Percentiles rank a stretch among this genome's conserved stretches.
Conservation (phyloP, 1,140 invertebrate species). For the Lepidostoma basale region DNA sequence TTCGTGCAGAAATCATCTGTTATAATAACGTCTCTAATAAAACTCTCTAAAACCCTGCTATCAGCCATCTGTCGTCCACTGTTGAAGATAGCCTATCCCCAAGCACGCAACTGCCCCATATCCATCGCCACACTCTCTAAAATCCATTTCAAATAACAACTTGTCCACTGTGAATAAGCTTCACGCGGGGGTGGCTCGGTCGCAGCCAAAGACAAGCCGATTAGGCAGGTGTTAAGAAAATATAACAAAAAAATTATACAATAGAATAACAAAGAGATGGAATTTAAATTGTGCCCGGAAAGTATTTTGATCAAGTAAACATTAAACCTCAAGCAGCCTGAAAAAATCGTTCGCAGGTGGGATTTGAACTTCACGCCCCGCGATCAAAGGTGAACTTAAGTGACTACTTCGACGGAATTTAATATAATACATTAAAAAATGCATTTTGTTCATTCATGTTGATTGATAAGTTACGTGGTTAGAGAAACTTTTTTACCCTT, state of each 20-base stretch:
- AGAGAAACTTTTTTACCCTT: no score
- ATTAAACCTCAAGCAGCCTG: neutral
- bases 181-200: constrained; percentile 11
- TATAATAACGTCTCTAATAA: no score
- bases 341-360: neutral
- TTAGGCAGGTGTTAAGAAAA: constrained; percentile 23
- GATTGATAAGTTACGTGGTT: no score
- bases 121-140: no score
- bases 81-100: no score
- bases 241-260: neutral
- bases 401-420: no score
- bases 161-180: neutral
- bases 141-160: neutral
- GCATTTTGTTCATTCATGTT: no score
- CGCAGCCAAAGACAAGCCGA: constrained; percentile 6
- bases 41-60: no score
- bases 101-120: no score
- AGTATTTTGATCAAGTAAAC: constrained; percentile 15
- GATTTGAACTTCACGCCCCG: constrained; percentile 9
- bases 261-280: neutral
- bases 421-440: no score
- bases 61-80: no score
- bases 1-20: no score
- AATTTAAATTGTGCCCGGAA: constrained; percentile 19
- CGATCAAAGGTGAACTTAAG: neutral